Evolutionary conservation across 92 coral and sea anemone species (phyloP), one percentile per base, ranked within the genome.

Genomic region (Palythoa heliodiscus): DNA sequence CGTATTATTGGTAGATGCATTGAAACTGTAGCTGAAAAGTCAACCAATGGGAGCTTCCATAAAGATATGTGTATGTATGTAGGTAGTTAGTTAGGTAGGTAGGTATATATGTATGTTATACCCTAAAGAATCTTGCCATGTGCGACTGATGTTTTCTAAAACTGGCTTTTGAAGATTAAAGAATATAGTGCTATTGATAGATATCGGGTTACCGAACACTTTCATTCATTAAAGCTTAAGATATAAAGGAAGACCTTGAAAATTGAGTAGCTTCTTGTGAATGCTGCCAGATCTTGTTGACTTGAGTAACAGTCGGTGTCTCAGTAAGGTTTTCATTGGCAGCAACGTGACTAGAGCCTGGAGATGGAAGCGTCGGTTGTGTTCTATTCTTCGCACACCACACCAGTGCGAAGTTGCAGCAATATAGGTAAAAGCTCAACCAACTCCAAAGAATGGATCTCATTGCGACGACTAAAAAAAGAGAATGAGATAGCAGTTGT

Each of bases 381-480:
- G 68, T 14, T 19, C 2, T 66, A 57, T 60, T 54, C 3, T 5
- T 11, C 14, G n/a, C 43, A 17, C 68, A 60, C 82, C 82, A 77
- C 69, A 22, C 58, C 23, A 38, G 23, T 19, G 38, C 23, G 10
- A 77, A n/a, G 5, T 52, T n/a, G 16, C 67, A 77, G 20, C 50
- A 55, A 16, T 2, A 52, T 11, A 77, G 82, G 20, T 25, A 77
- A n/a, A 57, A 4, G 67, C 50, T 13, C 12, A 47, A 77, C 16
- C 12, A 77, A 35, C 82, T 25, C 50, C 67, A 60, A 77, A 19
- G 22, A 23, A 16, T 77, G 82, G 8, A 25, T 48, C 16, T 77
- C 82, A 77, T 77, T 57, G 67, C 82, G 16, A 17, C 47, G 82
- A 54, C 82, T 77, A 66, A 29, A 60, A 29, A 60, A 77, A 20